Evolutionary conservation across 2,888 invertebrate genomes (phyloP).

Genomic region (Agrotis ipsilon): DNA sequence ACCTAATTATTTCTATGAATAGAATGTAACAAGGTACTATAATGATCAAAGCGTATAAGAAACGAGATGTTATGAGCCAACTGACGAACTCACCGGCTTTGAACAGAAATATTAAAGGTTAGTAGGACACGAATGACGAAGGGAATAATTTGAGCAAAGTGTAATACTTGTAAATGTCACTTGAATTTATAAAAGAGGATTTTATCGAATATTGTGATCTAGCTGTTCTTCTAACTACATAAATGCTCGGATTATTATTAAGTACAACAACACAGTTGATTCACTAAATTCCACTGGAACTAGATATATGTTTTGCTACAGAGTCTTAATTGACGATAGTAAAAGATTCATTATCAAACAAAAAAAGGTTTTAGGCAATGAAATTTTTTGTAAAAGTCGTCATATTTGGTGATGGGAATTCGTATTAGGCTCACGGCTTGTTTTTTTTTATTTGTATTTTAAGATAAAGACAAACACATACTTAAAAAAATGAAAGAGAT

Average conservation of each 20-base stretch:
- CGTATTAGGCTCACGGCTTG: neutral
- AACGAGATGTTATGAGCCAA: slow-evolving; percentile 25
- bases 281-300: neutral
- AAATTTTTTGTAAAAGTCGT: neutral
- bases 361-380: neutral
- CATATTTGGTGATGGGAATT: neutral
- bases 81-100: slow-evolving; percentile 8
- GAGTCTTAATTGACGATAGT: neutral
- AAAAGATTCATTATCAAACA: neutral
- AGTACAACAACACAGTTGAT: neutral
- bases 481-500: neutral
- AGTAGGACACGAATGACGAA: slow-evolving; percentile 39
- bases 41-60: slow-evolving; percentile 20
- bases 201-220: neutral
- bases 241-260: neutral
- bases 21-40: neutral
- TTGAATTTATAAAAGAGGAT: neutral
- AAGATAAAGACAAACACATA: neutral
- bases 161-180: slow-evolving; percentile 19
- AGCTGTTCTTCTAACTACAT: neutral
- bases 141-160: slow-evolving; percentile 29
- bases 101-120: slow-evolving; percentile 50
- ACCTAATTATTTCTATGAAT: slow-evolving; percentile 22
- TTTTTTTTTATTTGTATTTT: too few relatives aligned
- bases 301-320: neutral